phyloP scores from a whole-genome alignment of 2,888 invertebrate species.

The Drosophila helvetica region DNA sequence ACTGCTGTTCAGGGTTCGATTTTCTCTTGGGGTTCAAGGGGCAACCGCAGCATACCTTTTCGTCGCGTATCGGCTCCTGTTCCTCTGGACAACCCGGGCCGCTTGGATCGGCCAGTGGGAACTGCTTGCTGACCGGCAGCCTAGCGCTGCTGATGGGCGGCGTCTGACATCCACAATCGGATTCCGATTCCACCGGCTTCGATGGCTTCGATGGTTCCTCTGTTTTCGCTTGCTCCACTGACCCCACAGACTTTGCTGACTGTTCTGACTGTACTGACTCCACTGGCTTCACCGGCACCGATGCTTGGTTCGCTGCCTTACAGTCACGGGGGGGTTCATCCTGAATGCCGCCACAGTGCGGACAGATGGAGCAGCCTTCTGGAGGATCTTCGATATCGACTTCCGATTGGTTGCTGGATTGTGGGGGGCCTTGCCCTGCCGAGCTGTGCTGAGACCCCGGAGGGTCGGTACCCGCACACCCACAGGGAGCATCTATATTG shows the following conservation, averaged over 20 bases:
- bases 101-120: constrained; percentile 18
- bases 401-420: neutral
- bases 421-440: neutral
- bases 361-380: neutral
- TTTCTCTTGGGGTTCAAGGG: neutral
- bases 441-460: too few relatives aligned
- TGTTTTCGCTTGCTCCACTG: neutral
- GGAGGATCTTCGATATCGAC: neutral
- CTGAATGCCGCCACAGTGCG: constrained; percentile 11
- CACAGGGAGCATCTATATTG: neutral
- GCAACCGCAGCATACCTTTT: constrained; percentile 8
- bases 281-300: neutral
- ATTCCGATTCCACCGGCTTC: neutral
- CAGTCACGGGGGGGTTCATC: neutral
- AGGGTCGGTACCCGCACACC: neutral
- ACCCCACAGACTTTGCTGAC: too few relatives aligned
- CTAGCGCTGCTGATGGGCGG: neutral
- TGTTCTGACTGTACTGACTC: too few relatives aligned
- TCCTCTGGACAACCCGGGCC: neutral
- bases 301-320: constrained; percentile 7
- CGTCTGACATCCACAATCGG: neutral
- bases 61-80: neutral
- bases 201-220: neutral
- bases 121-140: constrained; percentile 6
- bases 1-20: neutral